Base-by-base conservation (phyloP, 2,888 invertebrate genomes). In the Ophioninae sp. region DNA sequence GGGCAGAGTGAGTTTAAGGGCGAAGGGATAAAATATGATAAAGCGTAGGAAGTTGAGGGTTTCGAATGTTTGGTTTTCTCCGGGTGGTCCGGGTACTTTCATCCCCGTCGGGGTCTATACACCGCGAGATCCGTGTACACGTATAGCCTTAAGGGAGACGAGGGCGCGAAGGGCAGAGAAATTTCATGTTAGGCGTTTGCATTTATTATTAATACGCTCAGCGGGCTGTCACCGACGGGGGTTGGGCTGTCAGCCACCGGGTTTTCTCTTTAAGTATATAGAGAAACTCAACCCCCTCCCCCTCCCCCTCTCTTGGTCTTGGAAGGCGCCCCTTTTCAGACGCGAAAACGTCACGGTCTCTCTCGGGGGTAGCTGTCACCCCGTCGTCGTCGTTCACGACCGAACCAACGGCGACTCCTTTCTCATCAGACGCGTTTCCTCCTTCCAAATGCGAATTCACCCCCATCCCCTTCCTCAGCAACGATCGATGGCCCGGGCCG, bases 201-300 rank as follows among this genome's bases (percentile, higher is more conserved):
- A 91, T 91, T 91, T 91, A 91, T 91, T 91, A 91, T 91, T 91
- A 91, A 91, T 91, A 89, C 91, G 88, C 88, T 91, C 89, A 87
- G 88, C 88, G 86, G 89, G 87, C 89, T 91, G 91, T 91, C 91
- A 88, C 90, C 88, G 88, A 88, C 84, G 84, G 84, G 81, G 84
- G 79, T 88, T 86, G 87, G 85, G 89, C 89, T 91, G 91, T 91
- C 91, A 91, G 88, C 88, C 85, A 85, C 87, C 83, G 86, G 85
- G 88, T 88, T 77, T 68, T 78, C 88, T 89, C 88, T 75, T 83
- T 72, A 61, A 74, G 50, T 78, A 70, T 68, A 65, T 67, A 69
- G 62, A 21, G 70, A 83, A 85, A 87, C 87, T 89, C 86, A 30
- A 1, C 30, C 61, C 59, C 64, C 62, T 56, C 50, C 13, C 50